A percentile compares a stretch with the other conserved stretches of the same genome.
phyloP scores from a whole-genome alignment of 1,140 invertebrate species.

The Drosophila dunni region DNA sequence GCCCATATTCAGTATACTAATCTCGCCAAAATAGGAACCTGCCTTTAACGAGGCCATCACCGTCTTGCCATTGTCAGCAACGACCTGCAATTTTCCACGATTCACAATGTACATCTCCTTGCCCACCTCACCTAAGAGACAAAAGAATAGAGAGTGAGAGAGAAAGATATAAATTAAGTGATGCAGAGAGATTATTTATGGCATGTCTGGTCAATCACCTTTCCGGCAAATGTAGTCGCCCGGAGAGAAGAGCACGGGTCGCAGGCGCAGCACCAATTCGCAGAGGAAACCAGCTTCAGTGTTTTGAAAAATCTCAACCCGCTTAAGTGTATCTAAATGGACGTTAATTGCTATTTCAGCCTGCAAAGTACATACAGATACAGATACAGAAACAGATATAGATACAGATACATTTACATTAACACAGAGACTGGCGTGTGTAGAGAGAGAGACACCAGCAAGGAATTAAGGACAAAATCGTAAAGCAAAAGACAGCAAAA shows the following conservation, averaged over 20 bases:
- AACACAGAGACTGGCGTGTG: neutral
- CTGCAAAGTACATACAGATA: slow-evolving; percentile 50
- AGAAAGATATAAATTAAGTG: neutral
- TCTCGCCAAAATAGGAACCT: slow-evolving; percentile 99
- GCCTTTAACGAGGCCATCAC: slow-evolving; percentile 98
- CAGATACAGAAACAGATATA: slow-evolving; percentile 7
- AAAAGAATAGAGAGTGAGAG: neutral
- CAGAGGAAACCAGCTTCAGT: slow-evolving; percentile 99
- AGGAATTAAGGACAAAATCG: slow-evolving; percentile 3
- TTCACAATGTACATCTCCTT: slow-evolving; percentile 99
- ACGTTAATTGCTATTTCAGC: slow-evolving; percentile 99
- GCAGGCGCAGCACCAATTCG: slow-evolving; percentile 96
- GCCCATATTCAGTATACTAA: slow-evolving; percentile 99
- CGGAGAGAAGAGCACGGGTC: slow-evolving; percentile 98
- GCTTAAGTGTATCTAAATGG: slow-evolving; percentile 98
- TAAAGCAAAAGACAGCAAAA: slow-evolving; percentile 5
- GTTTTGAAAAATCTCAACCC: slow-evolving; percentile 99
- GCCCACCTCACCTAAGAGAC: slow-evolving; percentile 95
- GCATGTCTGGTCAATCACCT: slow-evolving; percentile 88
- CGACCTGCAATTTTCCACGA: slow-evolving; percentile 97
- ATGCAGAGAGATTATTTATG: slow-evolving; percentile 9
- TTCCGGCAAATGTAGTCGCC: slow-evolving; percentile 99
- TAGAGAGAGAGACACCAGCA: neutral
- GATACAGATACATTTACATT: slow-evolving; percentile 6
- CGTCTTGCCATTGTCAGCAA: slow-evolving; percentile 98